Evolutionary conservation across 1,140 invertebrate species (phyloP).

Genomic region (Anadara kagoshimensis): DNA sequence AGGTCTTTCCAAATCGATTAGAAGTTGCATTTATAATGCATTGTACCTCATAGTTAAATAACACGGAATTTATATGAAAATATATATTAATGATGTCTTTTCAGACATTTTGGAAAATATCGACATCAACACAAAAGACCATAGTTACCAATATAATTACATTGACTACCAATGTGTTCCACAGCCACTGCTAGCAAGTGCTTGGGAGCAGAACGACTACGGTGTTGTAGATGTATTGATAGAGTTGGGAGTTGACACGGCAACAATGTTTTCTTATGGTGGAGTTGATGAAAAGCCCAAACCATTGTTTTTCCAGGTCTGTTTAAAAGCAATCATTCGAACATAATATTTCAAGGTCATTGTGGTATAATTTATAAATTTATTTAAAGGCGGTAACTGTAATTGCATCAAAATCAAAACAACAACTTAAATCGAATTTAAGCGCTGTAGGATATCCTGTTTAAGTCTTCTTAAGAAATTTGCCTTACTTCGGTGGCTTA

Average conservation of each 20-base stretch:
- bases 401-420: too few species aligned
- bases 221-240: conserved; percentile 33
- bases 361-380: not conserved
- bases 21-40: too few species aligned
- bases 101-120: conserved; percentile 12
- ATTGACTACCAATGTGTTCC: conserved; percentile 22
- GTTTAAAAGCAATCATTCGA: not conserved
- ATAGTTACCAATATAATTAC: conserved; percentile 31
- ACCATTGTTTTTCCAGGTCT: conserved; percentile 49
- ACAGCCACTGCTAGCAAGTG: conserved; percentile 33
- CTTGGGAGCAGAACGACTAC: conserved; percentile 35
- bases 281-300: conserved; percentile 25
- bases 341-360: not conserved
- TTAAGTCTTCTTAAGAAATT: too few species aligned
- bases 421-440: too few species aligned
- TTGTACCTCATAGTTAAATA: too few species aligned
- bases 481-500: too few species aligned
- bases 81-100: not conserved
- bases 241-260: conserved; percentile 28
- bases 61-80: too few species aligned
- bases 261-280: conserved; percentile 35
- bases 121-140: conserved; percentile 25
- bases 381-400: too few species aligned
- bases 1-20: too few species aligned
- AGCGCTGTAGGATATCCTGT: too few species aligned